Evolutionary conservation across 2,888 invertebrate species (phyloP).

Genomic region (Balanococcus diminutus): DNA sequence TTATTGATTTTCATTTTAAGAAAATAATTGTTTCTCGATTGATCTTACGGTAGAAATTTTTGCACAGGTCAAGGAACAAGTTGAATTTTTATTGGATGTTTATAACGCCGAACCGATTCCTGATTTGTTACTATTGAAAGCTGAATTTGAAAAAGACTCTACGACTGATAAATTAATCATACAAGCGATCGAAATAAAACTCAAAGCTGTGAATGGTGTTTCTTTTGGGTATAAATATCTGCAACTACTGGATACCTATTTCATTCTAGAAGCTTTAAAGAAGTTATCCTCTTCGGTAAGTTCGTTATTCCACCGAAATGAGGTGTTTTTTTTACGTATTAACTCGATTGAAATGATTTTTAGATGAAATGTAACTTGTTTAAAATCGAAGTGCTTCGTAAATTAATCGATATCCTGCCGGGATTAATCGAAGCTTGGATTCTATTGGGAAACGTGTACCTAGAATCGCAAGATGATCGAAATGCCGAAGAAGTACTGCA

Average conservation of each 20-base stretch:
- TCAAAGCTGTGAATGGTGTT: conserved; percentile 62
- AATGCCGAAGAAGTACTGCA: conserved; percentile 60
- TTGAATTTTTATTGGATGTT: conserved; percentile 82
- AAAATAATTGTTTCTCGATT: neutral
- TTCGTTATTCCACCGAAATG: too few species aligned
- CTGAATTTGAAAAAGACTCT: conserved; percentile 60
- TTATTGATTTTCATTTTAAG: neutral
- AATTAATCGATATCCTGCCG: conserved; percentile 79
- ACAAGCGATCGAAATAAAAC: conserved; percentile 65
- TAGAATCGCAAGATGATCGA: conserved; percentile 56
- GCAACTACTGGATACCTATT: conserved; percentile 80
- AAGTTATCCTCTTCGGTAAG: conserved; percentile 73
- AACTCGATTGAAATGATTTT: neutral
- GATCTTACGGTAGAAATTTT: neutral
- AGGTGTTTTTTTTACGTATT: neutral
- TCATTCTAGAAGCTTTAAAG: conserved; percentile 77
- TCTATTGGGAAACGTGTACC: conserved; percentile 58
- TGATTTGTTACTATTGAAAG: conserved; percentile 73
- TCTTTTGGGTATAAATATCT: conserved; percentile 79
- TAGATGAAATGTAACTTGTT: conserved; percentile 41
- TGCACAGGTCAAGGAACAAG: conserved; percentile 74
- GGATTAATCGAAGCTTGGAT: conserved; percentile 69
- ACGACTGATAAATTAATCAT: conserved; percentile 57
- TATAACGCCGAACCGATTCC: conserved; percentile 68
- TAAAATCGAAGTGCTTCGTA: conserved; percentile 68